These are phyloP conservation scores for Otis tarda DNA, from an alignment of 2,113 vertebrate genomes.

Conservation along the genomic window DNA sequence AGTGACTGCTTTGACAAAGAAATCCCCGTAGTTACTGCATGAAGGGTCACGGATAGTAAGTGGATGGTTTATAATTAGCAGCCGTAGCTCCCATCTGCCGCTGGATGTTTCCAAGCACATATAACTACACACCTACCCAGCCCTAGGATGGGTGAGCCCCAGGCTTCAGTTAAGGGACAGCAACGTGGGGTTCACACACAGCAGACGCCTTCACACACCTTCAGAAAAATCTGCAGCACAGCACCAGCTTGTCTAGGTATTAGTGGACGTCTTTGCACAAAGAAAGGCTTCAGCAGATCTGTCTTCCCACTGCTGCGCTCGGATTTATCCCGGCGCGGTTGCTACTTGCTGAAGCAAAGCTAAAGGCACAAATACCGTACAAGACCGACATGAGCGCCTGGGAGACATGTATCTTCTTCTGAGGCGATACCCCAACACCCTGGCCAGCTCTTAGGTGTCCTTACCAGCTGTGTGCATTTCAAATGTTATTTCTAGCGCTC, in stretches of 20 bases:
- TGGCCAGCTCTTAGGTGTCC: accelerated
- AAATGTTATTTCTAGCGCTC: background rate
- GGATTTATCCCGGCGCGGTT: background rate
- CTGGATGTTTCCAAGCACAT: background rate
- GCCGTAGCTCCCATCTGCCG: accelerated
- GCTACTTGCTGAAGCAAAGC: background rate
- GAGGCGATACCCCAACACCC: no score
- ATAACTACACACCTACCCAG: no score
- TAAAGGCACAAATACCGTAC: background rate
- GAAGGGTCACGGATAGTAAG: background rate
- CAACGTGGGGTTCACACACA: accelerated
- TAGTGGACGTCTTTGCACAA: background rate
- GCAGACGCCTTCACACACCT: background rate
- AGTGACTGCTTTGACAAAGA: background rate
- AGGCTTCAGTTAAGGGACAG: background rate
- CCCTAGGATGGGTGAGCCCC: accelerated
- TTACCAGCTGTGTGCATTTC: background rate
- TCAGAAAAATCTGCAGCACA: background rate
- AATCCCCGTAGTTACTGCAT: background rate
- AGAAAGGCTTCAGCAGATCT: background rate
- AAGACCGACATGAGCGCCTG: accelerated
- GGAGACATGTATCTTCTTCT: background rate
- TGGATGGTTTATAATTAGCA: background rate
- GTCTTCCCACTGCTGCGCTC: background rate
- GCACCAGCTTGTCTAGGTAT: background rate